Evolutionary conservation across 92 coral and sea anemone species (phyloP), one percentile per base, ranked within the genome.

Genomic region (Virgularia gustaviana): DNA sequence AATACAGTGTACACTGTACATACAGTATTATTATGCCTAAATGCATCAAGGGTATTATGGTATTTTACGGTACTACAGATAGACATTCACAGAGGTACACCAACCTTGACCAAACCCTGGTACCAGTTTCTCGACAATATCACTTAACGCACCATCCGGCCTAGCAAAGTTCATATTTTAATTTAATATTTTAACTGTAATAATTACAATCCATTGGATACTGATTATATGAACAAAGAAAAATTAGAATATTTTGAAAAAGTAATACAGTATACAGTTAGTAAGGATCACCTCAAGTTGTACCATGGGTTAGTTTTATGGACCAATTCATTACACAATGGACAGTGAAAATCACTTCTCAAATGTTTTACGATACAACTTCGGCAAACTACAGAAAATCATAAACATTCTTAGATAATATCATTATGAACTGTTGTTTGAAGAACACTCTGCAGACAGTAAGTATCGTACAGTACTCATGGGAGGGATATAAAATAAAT

Each of bases 261-360:
- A 9, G 20, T 13, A 68, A 7, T 13, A 18, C 57, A 68, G n/a
- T 64, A 7, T 30, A 3, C 18, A 32, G 13, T 51, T 12, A 18
- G 25, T 19, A 51, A 10, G 57, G 11, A 13, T 41, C 61, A 91
- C 97, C 90, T 91, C 71, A 91, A 83, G 36, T 88, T 91, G 51
- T 88, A 88, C 18, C 89, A 74, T 20, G 97, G 97, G 34, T 85
- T 88, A 73, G 97, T 83, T 60, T 91, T 88, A 83, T 91, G 97
- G 49, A 91, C 85, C 8, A 83, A 61, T 36, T 57, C 78, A 72
- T 86, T 75, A 58, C 95, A 91, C 36, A 90, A 62, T 44, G 97
- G 97, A 63, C 97, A 91, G 63, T 86, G 72, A 30, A 37, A 65
- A 23, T 45, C 47, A 25, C 36, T 66, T 64, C 85, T 90, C 73